Evolutionary conservation across 2,113 vertebrate species (phyloP).

Genomic region (Hemiscyllium ocellatum): DNA sequence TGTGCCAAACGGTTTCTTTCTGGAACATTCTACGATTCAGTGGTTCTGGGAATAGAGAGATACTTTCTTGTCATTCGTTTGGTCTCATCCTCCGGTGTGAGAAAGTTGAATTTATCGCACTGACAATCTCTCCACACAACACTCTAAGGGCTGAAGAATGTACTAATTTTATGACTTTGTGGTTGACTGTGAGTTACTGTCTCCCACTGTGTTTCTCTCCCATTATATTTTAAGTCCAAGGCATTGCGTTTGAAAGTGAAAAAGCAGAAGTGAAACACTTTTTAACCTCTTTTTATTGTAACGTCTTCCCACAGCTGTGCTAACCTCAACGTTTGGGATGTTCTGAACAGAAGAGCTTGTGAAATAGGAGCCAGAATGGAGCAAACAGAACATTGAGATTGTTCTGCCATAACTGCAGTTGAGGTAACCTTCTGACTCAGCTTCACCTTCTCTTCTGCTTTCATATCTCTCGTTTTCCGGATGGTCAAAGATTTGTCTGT

Average conservation of each 20-base stretch:
- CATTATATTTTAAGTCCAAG: background rate
- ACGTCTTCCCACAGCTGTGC: background rate
- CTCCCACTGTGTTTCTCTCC: background rate
- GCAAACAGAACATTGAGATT: background rate
- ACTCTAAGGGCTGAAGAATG: background rate
- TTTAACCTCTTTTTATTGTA: background rate
- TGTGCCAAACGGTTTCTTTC: background rate
- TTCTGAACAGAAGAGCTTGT: background rate
- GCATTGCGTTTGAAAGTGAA: background rate
- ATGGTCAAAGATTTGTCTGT: too few relatives aligned
- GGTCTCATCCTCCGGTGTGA: background rate
- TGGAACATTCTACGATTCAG: background rate
- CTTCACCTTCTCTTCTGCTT: too few relatives aligned
- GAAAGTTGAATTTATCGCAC: background rate
- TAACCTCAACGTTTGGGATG: background rate
- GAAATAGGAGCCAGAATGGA: background rate
- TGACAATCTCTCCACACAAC: background rate
- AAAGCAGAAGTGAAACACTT: background rate
- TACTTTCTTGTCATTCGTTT: background rate
- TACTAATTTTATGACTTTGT: background rate
- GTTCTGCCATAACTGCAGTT: background rate
- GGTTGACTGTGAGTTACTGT: background rate
- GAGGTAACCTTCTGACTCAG: background rate
- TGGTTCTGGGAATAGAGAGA: background rate
- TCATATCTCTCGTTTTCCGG: too few relatives aligned